Conservation (phyloP, 2,888 invertebrate species). For the Drosophila meridiana region DNA sequence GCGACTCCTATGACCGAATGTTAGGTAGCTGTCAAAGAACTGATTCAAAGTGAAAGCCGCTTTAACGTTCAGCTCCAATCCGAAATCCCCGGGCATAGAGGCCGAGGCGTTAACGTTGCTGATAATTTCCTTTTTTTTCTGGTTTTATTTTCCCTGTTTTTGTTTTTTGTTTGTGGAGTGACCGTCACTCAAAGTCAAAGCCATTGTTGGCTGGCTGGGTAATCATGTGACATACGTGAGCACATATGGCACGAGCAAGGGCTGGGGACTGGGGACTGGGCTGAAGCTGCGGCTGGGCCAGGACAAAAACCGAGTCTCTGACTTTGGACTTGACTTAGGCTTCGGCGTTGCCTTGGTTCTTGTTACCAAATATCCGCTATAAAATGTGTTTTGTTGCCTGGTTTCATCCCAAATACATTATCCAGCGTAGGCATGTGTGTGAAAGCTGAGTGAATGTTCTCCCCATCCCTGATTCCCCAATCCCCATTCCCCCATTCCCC, state of each 20-base stretch:
- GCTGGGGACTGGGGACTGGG: neutral
- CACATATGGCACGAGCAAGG: constrained; percentile 35
- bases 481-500: neutral
- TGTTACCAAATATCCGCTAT: constrained; percentile 51
- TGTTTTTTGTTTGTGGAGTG: constrained; percentile 30
- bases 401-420: constrained; percentile 16
- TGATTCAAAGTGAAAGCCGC: constrained; percentile 29
- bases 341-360: constrained; percentile 37
- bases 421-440: constrained; percentile 17
- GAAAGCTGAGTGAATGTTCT: constrained; percentile 42
- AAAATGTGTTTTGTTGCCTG: constrained; percentile 51
- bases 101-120: constrained; percentile 17
- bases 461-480: neutral
- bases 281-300: neutral
- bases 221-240: constrained; percentile 54
- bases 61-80: constrained; percentile 8
- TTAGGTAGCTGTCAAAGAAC: constrained; percentile 21
- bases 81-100: constrained; percentile 9
- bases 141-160: constrained; percentile 2
- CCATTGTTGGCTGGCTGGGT: constrained; percentile 42
- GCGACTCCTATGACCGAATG: constrained; percentile 10
- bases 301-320: constrained; percentile 11
- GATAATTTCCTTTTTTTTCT: constrained; percentile 13
- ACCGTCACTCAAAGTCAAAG: constrained; percentile 61
- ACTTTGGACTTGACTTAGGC: constrained; percentile 38